Percentiles rank a stretch among this genome's conserved stretches.
phyloP scores from a whole-genome alignment of 2,113 vertebrate species.

The Glaucidium brasilianum region DNA sequence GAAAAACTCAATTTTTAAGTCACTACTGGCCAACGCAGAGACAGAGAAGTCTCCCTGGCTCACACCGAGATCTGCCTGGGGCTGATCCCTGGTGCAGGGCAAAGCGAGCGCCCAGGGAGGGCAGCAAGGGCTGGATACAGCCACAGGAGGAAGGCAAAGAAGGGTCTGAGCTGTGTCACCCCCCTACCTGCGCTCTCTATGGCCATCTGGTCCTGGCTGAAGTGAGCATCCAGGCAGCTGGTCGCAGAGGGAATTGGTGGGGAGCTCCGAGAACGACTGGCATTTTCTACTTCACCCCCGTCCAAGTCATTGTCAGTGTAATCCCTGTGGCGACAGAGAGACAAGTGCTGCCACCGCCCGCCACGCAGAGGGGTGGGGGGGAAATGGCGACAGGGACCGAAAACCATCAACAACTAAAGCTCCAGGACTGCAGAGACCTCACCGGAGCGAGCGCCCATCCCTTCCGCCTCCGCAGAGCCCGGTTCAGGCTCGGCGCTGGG shows the following conservation, averaged over 20 bases:
- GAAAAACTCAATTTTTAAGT: background rate
- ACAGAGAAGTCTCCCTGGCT: background rate
- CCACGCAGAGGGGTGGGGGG: background rate
- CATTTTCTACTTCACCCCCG: constrained; percentile 76
- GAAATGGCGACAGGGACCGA: background rate
- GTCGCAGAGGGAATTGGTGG: constrained; percentile 66
- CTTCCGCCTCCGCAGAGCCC: background rate
- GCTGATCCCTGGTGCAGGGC: background rate
- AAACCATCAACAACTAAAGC: background rate
- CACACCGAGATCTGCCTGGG: background rate
- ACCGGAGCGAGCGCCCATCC: rapidly evolving
- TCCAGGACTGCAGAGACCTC: background rate
- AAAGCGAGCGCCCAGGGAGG: background rate
- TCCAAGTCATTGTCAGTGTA: constrained; percentile 85
- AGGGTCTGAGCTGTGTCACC: no score
- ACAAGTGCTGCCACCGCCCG: background rate
- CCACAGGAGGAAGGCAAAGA: background rate
- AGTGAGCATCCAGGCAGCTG: constrained; percentile 67
- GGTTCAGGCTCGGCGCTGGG: background rate
- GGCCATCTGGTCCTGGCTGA: constrained; percentile 71
- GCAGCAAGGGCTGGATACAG: background rate
- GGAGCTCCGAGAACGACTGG: constrained; percentile 66
- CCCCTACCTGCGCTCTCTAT: constrained; percentile 73
- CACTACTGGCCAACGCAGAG: background rate
- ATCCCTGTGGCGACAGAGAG: constrained; percentile 73